Evolutionary conservation across 2,113 vertebrate species (phyloP), one percentile per base, ranked within the genome.

Genomic region (Falco punctatus): DNA sequence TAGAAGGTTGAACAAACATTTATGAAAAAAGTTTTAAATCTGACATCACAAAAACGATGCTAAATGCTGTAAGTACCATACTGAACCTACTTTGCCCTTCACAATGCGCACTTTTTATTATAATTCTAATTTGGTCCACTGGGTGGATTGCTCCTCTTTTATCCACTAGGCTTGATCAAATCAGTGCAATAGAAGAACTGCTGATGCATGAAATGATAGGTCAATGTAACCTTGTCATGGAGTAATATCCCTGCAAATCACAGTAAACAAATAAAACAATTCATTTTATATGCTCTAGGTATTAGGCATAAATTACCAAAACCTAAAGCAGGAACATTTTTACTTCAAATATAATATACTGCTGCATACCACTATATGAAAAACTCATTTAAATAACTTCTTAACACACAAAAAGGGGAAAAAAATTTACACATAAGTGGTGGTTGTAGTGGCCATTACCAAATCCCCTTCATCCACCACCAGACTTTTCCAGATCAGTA

Each of bases 141-240:
- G 83, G 57, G 73, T 89, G 94, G 89, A 94, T 80, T 86, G 86
- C 65, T 94, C 62, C 88, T 91, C 75, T 94, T 93, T 92, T 77
- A 94, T 93, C 87, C 66, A 28, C 74, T 61, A 54, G 74, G 66
- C 49, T 6, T 4, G 22, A 94, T 95, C 91, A 94, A 92, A 95
- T 96, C 91, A 95, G 83, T 79, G 58, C 70, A 92, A 94, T 62
- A 95, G 88, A 96, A 86, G 94, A 97, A 91, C 77, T 88, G 84
- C 91, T 96, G 92, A 94, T 89, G 96, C 94, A 94, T 95, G 91
- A 96, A 96, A 94, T 89, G 86, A 87, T 66, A 80, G 88, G 91
- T 94, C 94, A 96, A 22, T 75, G 83, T 91, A 97, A 97, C 88
- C 92, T 94, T 95, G 81, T 77, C 62, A 70, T 58, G 70, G 35